Base-by-base conservation (phyloP, 2,797 vertebrate genomes). In the Schizopygopsis malacanthus region DNA sequence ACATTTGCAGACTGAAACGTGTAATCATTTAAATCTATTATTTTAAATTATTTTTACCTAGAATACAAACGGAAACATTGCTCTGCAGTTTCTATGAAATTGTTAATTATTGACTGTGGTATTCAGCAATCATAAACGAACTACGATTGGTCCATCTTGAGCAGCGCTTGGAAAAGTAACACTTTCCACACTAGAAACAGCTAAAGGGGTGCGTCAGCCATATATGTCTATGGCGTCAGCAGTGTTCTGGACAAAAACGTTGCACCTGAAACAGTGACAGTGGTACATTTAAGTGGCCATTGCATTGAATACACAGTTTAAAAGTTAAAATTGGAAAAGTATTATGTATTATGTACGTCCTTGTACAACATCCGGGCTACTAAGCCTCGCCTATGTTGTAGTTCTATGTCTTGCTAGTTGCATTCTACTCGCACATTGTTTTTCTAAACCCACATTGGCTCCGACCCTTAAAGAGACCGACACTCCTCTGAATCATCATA, bases 361-460 rank as follows among this genome's bases (percentile, higher is more conserved):
- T 54, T 67, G 9, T 56, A 6, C 45, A 69, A 25, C 61, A 41
- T 43, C 47, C 28, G 59, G 28, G 71, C 41, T 22, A 65, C 54
- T 37, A 37, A 79, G 25, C 50, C 39, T 11, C 50, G 39, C 76
- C 76, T 79, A 22, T 16, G 33, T 56, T 1, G 13, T 20, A 2
- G 0, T 0, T 0, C 20, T 16, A 6, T 11, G 18, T 65, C 22
- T 13, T 20, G 25, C 8, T 39, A 15, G n/a, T 28, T 22, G 18
- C 18, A 6, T 16, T 67, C 76, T 71, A 33, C 12, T 4, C 50
- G 2, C 47, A 10, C 11, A 1, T 33, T 71, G 15, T 71, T 37
- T 71, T 85, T 85, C 65, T 59, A 70, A 56, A 18, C n/a, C 2
- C 18, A 79, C 39, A 47, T n/a, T 33, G n/a, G 9, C 39, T 78